Evolutionary conservation across 2,888 invertebrate species (phyloP).

Genomic region (Antheraea assamensis): DNA sequence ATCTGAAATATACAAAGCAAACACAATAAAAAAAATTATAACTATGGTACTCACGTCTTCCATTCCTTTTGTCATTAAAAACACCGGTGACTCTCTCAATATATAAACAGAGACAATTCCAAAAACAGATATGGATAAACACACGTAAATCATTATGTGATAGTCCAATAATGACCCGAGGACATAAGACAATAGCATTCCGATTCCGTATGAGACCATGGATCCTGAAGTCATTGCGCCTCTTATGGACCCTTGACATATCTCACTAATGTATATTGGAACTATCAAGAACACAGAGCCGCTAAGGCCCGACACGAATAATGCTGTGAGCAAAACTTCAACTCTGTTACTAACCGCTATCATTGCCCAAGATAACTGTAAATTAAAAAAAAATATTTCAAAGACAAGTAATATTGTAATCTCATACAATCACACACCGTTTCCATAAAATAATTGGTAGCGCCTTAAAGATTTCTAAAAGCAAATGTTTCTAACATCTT

Average conservation of each 20-base stretch:
- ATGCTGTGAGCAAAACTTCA: constrained; percentile 51
- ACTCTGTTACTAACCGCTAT: constrained; percentile 46
- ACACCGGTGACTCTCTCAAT: constrained; percentile 60
- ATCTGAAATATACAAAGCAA: no score
- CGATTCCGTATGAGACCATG: constrained; percentile 55
- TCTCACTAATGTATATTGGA: constrained; percentile 59
- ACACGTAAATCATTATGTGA: constrained; percentile 50
- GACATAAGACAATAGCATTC: constrained; percentile 60
- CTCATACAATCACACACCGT: no score
- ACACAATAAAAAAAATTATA: no score
- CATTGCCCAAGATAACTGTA: constrained; percentile 58
- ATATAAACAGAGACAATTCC: constrained; percentile 41
- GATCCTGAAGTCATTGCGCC: constrained; percentile 59
- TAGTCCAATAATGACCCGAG: constrained; percentile 59
- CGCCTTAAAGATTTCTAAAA: no score
- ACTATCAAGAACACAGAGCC: constrained; percentile 49
- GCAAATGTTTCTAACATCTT: no score
- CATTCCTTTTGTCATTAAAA: constrained; percentile 55
- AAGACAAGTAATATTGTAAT: background rate
- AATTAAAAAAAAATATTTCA: background rate
- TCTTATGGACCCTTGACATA: constrained; percentile 62
- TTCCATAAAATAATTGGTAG: no score
- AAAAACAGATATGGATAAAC: constrained; percentile 42
- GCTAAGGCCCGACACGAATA: constrained; percentile 57
- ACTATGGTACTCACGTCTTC: constrained; percentile 57